These are phyloP conservation scores for Pediacus dermestoides DNA, from an alignment of 2,888 invertebrate species.

Conservation along the genomic window DNA sequence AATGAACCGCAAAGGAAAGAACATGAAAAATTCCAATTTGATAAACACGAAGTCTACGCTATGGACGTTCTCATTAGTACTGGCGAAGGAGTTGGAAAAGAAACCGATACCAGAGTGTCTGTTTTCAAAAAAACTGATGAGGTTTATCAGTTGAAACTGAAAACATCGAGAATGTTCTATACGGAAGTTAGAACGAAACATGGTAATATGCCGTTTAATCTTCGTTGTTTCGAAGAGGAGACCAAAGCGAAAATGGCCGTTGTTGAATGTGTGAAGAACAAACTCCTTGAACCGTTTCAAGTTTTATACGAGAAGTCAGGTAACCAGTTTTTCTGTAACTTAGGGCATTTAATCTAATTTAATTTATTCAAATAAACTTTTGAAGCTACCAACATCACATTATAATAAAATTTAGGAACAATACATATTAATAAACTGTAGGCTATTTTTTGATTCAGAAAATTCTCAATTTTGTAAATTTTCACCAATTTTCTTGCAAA, in stretches of 20 bases:
- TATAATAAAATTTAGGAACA: too few species aligned
- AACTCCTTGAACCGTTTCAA: constrained; percentile 96
- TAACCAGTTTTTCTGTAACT: constrained; percentile 40
- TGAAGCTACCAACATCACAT: too few species aligned
- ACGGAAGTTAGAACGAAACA: constrained; percentile 87
- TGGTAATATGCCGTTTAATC: constrained; percentile 96
- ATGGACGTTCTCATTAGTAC: constrained; percentile 91
- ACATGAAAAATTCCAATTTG: constrained; percentile 94
- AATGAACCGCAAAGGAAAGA: constrained; percentile 95
- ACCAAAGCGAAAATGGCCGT: constrained; percentile 97
- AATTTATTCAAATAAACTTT: too few species aligned
- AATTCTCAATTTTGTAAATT: too few species aligned
- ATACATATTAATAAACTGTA: too few species aligned
- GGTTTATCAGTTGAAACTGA: constrained; percentile 94
- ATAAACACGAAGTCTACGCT: constrained; percentile 95
- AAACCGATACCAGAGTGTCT: constrained; percentile 92
- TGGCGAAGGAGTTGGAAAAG: constrained; percentile 83
- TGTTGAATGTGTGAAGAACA: constrained; percentile 96
- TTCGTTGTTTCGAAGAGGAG: constrained; percentile 93
- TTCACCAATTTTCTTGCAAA: too few species aligned
- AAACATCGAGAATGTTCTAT: constrained; percentile 89
- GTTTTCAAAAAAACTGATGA: constrained; percentile 99
- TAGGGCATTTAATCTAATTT: too few species aligned
- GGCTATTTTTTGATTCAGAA: too few species aligned
- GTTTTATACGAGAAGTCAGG: constrained; percentile 77